phyloP scores from a whole-genome alignment of 2,113 vertebrate genomes.

The Melierax canorus region DNA sequence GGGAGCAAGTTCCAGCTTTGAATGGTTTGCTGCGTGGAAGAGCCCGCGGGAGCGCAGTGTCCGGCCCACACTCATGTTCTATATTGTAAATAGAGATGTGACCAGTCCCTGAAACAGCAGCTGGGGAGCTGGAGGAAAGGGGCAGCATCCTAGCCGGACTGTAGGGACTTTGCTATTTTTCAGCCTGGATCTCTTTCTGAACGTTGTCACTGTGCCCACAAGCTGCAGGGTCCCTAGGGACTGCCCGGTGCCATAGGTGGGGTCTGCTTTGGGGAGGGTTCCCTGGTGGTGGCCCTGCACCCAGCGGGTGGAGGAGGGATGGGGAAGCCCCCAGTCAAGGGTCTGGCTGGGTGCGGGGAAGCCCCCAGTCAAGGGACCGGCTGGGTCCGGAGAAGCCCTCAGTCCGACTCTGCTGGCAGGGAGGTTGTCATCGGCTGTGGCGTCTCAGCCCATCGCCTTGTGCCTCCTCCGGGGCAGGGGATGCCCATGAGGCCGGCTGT shows the following conservation, averaged over 20 bases:
- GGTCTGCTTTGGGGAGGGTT: not conserved
- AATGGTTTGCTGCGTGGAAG: conserved; percentile 62
- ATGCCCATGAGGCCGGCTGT: conserved; percentile 21
- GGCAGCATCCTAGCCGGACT: not conserved
- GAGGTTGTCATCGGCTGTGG: not conserved
- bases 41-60: conserved; percentile 49
- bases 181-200: conserved; percentile 51
- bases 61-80: conserved; percentile 51
- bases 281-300: not conserved
- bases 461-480: conserved; percentile 24
- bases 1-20: conserved; percentile 63
- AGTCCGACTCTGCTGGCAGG: conserved; percentile 29
- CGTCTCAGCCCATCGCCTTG: not conserved
- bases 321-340: not conserved
- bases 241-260: conserved; percentile 42
- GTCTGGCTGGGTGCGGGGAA: not conserved
- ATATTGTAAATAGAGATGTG: conserved; percentile 69
- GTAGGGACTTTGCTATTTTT: conserved; percentile 46
- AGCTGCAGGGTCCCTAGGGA: conserved; percentile 53
- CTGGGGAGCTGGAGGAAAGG: conserved; percentile 44
- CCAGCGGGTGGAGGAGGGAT: not conserved
- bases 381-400: conserved; percentile 47
- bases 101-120: conserved; percentile 52
- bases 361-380: not conserved
- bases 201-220: conserved; percentile 63